phyloP scores from a whole-genome alignment of 2,888 invertebrate genomes.

The Ernsta delagoae region DNA sequence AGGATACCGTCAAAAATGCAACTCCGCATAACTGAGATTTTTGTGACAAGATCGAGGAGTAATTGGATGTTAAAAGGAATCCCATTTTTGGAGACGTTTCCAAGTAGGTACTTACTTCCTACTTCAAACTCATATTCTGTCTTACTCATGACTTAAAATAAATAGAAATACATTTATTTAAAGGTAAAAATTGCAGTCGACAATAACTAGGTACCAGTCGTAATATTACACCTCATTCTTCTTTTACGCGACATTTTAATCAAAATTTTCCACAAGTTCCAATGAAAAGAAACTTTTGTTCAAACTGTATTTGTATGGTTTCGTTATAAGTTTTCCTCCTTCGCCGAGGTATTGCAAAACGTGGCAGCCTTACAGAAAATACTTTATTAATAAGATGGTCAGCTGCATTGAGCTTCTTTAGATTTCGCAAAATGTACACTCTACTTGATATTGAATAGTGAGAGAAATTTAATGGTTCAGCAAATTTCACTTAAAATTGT shows the following conservation, averaged over 20 bases:
- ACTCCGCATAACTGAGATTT: too few relatives aligned
- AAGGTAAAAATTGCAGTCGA: too few relatives aligned
- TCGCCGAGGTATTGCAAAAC: conserved; percentile 1
- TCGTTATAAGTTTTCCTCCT: conserved; percentile 5
- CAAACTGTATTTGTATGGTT: conserved; percentile 11
- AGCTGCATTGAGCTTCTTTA: conserved; percentile 2
- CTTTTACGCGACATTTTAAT: background rate
- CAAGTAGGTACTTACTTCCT: too few relatives aligned
- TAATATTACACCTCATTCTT: too few relatives aligned
- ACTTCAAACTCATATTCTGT: too few relatives aligned
- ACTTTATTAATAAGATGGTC: conserved; percentile 2
- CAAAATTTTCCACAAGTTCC: background rate
- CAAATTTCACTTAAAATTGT: background rate
- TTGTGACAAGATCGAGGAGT: too few relatives aligned
- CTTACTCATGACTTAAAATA: too few relatives aligned
- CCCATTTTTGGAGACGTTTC: too few relatives aligned
- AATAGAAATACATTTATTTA: too few relatives aligned
- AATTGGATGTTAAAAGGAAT: too few relatives aligned
- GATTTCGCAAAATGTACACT: conserved; percentile 1
- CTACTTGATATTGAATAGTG: background rate
- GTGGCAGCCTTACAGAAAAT: conserved; percentile 7
- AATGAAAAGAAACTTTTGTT: conserved; percentile 1
- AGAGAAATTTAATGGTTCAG: background rate
- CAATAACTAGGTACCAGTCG: too few relatives aligned
- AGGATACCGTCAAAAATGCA: too few relatives aligned